Percentiles rank a stretch among this genome's conserved stretches.
Conservation (phyloP, 2,113 vertebrate species). For the Rynchops niger region DNA sequence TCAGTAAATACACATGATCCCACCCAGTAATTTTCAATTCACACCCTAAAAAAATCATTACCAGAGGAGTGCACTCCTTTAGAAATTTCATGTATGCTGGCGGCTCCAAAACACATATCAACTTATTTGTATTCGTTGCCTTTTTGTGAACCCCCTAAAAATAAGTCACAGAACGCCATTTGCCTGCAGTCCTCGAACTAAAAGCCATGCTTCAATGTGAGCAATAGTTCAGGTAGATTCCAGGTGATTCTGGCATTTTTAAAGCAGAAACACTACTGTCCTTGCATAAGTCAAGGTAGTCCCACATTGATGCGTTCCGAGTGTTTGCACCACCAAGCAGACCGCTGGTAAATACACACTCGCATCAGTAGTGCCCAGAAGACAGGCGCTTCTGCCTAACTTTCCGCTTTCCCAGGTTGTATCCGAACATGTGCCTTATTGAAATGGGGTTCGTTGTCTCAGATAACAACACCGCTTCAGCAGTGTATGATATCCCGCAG, state of each 20-base stretch:
- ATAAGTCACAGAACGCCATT: not conserved
- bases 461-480: not conserved
- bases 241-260: not conserved
- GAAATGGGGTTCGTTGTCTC: not conserved
- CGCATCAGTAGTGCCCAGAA: not conserved
- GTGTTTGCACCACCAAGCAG: not conserved
- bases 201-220: not conserved
- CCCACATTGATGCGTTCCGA: not conserved
- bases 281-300: not conserved
- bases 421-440: not conserved
- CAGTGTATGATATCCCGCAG: not conserved
- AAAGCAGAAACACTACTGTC: constrained; percentile 1
- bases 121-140: not conserved
- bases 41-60: not conserved
- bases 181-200: not conserved
- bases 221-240: not conserved
- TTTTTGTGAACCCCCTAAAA: not conserved
- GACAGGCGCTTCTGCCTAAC: not conserved
- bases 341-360: not conserved
- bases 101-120: rapidly evolving
- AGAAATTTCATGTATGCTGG: not conserved
- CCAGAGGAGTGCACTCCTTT: not conserved
- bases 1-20: not conserved
- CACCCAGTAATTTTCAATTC: not conserved
- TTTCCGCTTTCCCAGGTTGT: not conserved